phyloP scores from a whole-genome alignment of 2,888 invertebrate species.

The Acrobeloides nanus region DNA sequence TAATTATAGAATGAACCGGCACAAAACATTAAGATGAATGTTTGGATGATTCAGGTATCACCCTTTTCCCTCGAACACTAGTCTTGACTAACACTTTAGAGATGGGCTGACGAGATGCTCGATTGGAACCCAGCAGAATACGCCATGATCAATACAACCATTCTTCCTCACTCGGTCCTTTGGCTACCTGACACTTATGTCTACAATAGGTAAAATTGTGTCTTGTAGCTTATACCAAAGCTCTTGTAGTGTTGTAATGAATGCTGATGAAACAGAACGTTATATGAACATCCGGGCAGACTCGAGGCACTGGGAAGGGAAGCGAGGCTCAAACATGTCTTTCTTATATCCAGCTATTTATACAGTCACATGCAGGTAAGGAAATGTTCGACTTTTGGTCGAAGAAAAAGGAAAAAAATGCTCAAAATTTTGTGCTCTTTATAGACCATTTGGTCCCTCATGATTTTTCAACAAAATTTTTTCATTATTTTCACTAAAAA shows the following conservation, averaged over 20 bases:
- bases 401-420: no score
- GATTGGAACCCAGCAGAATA: constrained; percentile 29
- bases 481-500: no score
- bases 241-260: constrained; percentile 43
- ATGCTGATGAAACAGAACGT: constrained; percentile 48
- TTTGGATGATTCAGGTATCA: constrained; percentile 57
- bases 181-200: constrained; percentile 52
- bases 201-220: constrained; percentile 33
- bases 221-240: neutral
- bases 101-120: constrained; percentile 48
- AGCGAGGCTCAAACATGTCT: constrained; percentile 39
- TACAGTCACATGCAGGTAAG: constrained; percentile 46
- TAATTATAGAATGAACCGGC: constrained; percentile 56
- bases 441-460: no score
- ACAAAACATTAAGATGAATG: constrained; percentile 57
- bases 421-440: no score
- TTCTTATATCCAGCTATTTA: constrained; percentile 52
- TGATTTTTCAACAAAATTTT: no score
- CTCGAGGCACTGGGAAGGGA: constrained; percentile 34
- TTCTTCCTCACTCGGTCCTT: constrained; percentile 41
- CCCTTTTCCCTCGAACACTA: no score
- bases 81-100: no score
- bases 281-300: constrained; percentile 50
- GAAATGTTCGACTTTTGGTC: constrained; percentile 20
- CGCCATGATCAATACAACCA: constrained; percentile 43